Evolutionary conservation across 1,140 invertebrate genomes (phyloP).

Genomic region (Cyclargus thomasi): DNA sequence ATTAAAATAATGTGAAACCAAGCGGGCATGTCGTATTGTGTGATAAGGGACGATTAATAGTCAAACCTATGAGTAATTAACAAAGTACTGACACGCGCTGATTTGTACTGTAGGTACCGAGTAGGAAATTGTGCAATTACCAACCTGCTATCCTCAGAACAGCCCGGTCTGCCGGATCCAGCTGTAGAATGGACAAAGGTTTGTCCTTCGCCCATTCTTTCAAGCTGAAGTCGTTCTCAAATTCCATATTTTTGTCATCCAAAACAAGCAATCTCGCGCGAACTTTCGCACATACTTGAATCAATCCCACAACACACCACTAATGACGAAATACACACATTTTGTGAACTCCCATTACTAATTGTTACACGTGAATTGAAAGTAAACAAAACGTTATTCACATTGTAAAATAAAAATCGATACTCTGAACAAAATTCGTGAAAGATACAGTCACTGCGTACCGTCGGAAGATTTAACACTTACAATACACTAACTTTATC

Average conservation of each 20-base stretch:
- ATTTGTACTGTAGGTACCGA: not conserved
- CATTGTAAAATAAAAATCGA: conserved; percentile 73
- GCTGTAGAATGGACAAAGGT: conserved; percentile 94
- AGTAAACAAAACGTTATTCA: conserved; percentile 70
- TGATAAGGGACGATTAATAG: conserved; percentile 30
- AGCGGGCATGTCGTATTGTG: not conserved
- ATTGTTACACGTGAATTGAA: conserved; percentile 55
- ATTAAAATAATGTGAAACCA: not conserved
- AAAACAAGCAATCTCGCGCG: conserved; percentile 67
- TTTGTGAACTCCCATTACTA: conserved; percentile 42
- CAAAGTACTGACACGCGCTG: not conserved
- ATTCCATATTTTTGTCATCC: conserved; percentile 82
- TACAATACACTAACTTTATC: conserved; percentile 43
- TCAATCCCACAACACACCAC: conserved; percentile 61
- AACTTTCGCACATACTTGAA: conserved; percentile 70
- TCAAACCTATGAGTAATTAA: conserved; percentile 20
- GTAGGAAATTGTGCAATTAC: conserved; percentile 33
- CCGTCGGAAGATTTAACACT: conserved; percentile 40
- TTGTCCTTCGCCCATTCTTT: conserved; percentile 97
- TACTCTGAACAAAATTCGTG: conserved; percentile 55
- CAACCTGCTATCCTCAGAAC: conserved; percentile 96
- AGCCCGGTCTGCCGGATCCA: conserved; percentile 95
- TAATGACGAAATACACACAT: conserved; percentile 54
- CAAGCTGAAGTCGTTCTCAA: conserved; percentile 87
- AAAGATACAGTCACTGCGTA: conserved; percentile 58